Evolutionary conservation across 2,888 invertebrate genomes (phyloP), one percentile per base, ranked within the genome.

Genomic region (Lissonota sp.): DNA sequence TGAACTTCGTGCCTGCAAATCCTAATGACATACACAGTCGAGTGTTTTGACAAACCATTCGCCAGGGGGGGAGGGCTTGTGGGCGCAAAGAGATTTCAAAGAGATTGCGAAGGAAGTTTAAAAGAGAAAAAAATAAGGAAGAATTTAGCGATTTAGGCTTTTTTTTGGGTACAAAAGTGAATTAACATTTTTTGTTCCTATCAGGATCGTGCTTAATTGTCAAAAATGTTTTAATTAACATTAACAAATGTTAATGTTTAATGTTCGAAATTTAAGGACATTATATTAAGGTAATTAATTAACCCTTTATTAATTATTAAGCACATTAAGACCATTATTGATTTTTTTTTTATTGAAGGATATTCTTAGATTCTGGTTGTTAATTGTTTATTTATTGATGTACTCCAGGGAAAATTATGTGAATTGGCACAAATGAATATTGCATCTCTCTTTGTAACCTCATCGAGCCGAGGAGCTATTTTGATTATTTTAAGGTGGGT

Each of bases 11-110:
- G 89, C 86, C 86, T 85, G 87, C 88, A 86, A 83, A n/a, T 86
- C 86, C 87, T 89, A 88, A 86, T 88, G 86, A 84, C 85, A 86
- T 87, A 88, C 87, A 82, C 86, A 85, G 83, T 86, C 84, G 83
- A 79, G 82, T 85, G 85, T 86, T 84, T n/a, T n/a, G 83, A 86
- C 86, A 85, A 85, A 87, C 85, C 83, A 85, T 87, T 87, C 84
- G 78, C 83, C 51, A 53, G 64, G 46, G 62, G 69, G 44, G 26
- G 37, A 14, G 60, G n/a, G n/a, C n/a, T n/a, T n/a, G n/a, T n/a
- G 42, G 26, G 49, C 16, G 4, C 69, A 79, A 78, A 70, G 81
- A 81, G 73, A 74, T 78, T 81, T 78, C 70, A 78, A 78, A 39
- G 73, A 69, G 80, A 76, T 64, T 78, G 64, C 57, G 44, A 57